Evolutionary conservation across 1,140 invertebrate species (phyloP), one percentile per base, ranked within the genome.

Genomic region (Cylas formicarius): DNA sequence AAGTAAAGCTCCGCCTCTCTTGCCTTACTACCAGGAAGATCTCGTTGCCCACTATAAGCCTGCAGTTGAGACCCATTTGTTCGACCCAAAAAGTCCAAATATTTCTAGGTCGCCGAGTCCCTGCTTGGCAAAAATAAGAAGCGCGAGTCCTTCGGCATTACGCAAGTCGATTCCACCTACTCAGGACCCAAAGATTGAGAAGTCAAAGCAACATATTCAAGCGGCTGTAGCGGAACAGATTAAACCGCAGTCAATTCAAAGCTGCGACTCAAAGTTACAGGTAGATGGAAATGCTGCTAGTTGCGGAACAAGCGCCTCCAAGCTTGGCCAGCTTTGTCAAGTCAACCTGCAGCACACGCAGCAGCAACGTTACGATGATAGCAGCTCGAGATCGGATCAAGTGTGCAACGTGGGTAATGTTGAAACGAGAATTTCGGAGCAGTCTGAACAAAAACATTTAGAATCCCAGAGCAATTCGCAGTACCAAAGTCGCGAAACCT

Each of bases 11-110:
- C 74, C 77, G 1, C 75, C 77, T 9, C 69, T 77, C 38, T 69
- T 80, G 42, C 78, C 78, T 13, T 74, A 73, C 58, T 81, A 81
- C 58, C 77, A 81, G 60, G 74, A 76, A 62, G 78, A 77, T 63
- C 69, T 81, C 48, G 71, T 74, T 26, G 69, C 74, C 29, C 71
- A 77, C 13, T 74, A 76, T 54, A 72, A 73, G 50, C 40, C 61
- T 26, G 70, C 77, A 4, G 58, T 72, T 0, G 70, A 75, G 57
- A 69, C 67, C 17, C 69, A 73, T 32, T 53, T 71, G 23, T 77
- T 73, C 47, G 69, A 78, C 49, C 73, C 74, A 14, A 67, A 65
- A 20, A 72, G 67, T 53, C 71, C 69, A 13, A 72, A 70, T 54
- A 61, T 62, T n/a, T 75, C 71, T 27, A 62, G 73, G 40, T 77